phyloP scores from a whole-genome alignment of 2,113 vertebrate genomes.

The Cochlearius cochlearius region DNA sequence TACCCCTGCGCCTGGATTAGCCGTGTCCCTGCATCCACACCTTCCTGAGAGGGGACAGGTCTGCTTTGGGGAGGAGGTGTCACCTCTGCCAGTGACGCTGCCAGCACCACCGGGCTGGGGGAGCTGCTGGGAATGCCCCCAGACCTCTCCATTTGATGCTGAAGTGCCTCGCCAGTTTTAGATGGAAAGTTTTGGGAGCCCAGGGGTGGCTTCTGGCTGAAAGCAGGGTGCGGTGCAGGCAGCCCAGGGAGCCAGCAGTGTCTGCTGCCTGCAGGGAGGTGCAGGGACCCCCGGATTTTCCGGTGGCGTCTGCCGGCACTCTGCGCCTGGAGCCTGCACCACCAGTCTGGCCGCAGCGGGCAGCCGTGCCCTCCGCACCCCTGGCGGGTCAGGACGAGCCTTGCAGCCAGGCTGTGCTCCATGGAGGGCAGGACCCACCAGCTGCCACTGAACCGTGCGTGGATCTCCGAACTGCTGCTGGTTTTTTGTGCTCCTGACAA shows the following conservation, averaged over 20 bases:
- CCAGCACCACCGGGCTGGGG: background rate
- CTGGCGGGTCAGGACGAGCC: background rate
- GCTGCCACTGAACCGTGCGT: background rate
- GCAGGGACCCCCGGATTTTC: background rate
- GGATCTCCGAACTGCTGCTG: background rate
- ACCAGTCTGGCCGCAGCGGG: background rate
- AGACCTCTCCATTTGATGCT: background rate
- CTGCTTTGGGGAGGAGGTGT: background rate
- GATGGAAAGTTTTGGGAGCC: background rate
- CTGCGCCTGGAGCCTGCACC: background rate
- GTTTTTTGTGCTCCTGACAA: background rate
- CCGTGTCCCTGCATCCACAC: background rate
- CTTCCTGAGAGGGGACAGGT: background rate
- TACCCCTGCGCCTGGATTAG: background rate
- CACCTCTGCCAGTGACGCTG: background rate
- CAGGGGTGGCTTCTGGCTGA: background rate
- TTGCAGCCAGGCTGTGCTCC: background rate
- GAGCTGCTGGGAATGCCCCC: background rate
- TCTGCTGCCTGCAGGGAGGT: background rate
- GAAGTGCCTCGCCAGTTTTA: background rate
- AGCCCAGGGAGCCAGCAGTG: background rate
- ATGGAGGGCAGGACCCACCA: background rate
- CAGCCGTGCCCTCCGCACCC: background rate
- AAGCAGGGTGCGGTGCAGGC: background rate
- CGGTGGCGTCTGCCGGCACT: background rate